Conservation (phyloP, 2,888 invertebrate species). For the Aplocera efformata region DNA sequence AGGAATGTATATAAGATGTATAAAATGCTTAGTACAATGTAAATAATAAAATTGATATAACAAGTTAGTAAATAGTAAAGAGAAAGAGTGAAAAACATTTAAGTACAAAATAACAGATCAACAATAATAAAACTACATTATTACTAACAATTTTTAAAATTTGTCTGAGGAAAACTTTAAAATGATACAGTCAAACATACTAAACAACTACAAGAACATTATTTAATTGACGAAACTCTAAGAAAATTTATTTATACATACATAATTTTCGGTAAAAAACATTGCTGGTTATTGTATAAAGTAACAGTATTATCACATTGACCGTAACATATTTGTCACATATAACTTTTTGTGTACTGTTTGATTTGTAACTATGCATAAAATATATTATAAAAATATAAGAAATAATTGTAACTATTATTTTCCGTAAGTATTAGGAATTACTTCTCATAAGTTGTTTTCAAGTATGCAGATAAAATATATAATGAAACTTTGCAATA, state of each 20-base stretch:
- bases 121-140: slow-evolving; percentile 23
- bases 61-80: slow-evolving; percentile 5
- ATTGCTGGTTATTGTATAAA: slow-evolving; percentile 5
- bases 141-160: slow-evolving; percentile 26
- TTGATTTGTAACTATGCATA: too few species aligned
- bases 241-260: too few species aligned
- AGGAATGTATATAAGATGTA: slow-evolving; percentile 24
- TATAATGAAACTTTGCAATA: too few species aligned
- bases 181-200: neutral
- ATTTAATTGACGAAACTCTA: too few species aligned
- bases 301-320: slow-evolving; percentile 8
- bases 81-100: slow-evolving; percentile 19
- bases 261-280: neutral
- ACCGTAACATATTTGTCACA: slow-evolving; percentile 3
- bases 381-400: too few species aligned
- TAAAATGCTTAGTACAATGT: slow-evolving; percentile 8
- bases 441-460: too few species aligned
- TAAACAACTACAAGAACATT: too few species aligned
- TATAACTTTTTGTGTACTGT: too few species aligned
- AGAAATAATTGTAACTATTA: too few species aligned
- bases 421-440: too few species aligned
- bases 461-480: too few species aligned
- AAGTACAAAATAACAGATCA: slow-evolving; percentile 29
- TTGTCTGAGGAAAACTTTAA: slow-evolving; percentile 26
- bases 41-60: slow-evolving; percentile 1